Evolutionary conservation across 2,797 vertebrate species (phyloP), one percentile per base, ranked within the genome.

Genomic region (Sebastes flavidus): DNA sequence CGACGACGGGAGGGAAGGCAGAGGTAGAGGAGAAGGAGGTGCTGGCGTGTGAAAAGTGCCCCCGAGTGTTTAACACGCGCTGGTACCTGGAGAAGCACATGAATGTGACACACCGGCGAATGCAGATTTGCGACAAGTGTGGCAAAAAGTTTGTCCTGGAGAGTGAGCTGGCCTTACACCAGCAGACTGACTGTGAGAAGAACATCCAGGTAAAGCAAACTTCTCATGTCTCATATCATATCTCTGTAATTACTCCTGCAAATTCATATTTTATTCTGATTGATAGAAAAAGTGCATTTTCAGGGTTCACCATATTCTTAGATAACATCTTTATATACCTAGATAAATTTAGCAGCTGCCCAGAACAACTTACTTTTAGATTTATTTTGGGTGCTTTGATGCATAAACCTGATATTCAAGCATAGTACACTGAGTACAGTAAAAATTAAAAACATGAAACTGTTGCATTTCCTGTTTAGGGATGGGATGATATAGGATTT

Each of bases 41-140:
- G 84, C 95, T 99, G 93, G 96, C 97, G 22, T 99, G 99, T 84
- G 98, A 99, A 91, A 99, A 99, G 95, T 99, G 99, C 88, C 98
- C 98, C 65, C 96, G 99, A 73, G 97, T 99, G 88, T 99, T 99
- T 86, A 99, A 99, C 95, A 99, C 97, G 1, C 98, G 98, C 92
- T 99, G 98, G 98, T 99, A 99, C 95, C 95, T 99, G 96, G 98
- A 99, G 95, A 99, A 99, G 95, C 98, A 99, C 96, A 99, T 99
- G 98, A 99, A 99, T 84, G 97, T 99, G 87, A 99, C 98, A 11
- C 98, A 99, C 94, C 95, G 98, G 81, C 96, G 98, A 83, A 99
- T 99, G 98, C 98, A 99, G 95, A 99, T 99, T 90, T 99, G 98
- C 83, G 98, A 99, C 96, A 99, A 99, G 84, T 99, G 99, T 59